Evolutionary conservation across 2,113 vertebrate species (phyloP).

Genomic region (Picathartes gymnocephalus): DNA sequence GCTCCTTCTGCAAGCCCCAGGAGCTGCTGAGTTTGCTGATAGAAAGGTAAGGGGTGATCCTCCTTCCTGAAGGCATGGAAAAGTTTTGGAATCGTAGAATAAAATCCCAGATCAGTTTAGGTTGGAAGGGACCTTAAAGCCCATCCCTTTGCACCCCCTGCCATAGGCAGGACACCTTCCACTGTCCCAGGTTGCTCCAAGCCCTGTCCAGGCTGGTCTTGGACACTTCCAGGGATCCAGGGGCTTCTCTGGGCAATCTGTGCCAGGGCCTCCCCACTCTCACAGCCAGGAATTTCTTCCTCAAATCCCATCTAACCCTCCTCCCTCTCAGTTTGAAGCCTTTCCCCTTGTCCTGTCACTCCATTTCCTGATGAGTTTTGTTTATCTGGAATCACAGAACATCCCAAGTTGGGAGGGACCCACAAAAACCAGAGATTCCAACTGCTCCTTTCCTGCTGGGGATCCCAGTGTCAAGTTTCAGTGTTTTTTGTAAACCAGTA

Average conservation of each 20-base stretch:
- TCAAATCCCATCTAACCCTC: background rate
- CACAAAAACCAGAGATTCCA: background rate
- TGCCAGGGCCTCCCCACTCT: background rate
- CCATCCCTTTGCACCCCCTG: rapidly evolving
- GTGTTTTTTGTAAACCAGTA: background rate
- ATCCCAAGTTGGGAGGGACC: background rate
- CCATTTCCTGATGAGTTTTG: background rate
- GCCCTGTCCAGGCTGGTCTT: background rate
- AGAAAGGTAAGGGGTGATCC: conserved; percentile 77
- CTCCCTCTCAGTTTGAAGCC: background rate
- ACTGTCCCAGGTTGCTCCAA: rapidly evolving
- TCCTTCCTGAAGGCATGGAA: background rate
- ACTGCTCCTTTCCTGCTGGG: background rate
- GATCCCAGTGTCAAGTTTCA: background rate
- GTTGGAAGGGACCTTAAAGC: background rate
- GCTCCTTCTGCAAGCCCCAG: conserved; percentile 97
- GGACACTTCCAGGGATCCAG: background rate
- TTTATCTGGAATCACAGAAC: background rate
- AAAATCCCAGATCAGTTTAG: background rate
- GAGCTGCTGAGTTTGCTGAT: conserved; percentile 91
- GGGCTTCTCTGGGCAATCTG: background rate
- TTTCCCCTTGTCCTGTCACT: background rate
- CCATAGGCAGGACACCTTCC: background rate
- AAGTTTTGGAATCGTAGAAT: background rate
- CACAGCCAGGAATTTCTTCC: background rate